These are phyloP conservation scores for Indicator maculatus DNA, from an alignment of 2,113 vertebrate species.

Conservation along the genomic window DNA sequence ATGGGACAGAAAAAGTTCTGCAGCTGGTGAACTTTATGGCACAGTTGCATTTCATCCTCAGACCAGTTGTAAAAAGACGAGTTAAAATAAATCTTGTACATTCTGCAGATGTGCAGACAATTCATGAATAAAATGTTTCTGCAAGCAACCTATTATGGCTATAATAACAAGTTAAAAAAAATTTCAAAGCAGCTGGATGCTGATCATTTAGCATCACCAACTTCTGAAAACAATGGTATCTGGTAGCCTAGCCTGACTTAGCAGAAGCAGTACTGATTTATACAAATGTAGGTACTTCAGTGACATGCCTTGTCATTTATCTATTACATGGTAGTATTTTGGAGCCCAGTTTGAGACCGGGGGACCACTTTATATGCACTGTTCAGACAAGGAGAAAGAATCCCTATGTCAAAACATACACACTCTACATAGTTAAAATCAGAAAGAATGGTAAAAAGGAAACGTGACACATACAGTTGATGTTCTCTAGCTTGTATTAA, in stretches of 20 bases:
- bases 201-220: not conserved
- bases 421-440: not conserved
- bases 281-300: not conserved
- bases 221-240: not conserved
- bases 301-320: not conserved
- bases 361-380: not conserved
- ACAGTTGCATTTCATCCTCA: constrained; percentile 8
- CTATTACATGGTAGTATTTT: not conserved
- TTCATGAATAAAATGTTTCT: constrained; percentile 17
- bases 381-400: not conserved
- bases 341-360: not conserved
- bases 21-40: constrained; percentile 11
- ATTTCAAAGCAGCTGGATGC: not conserved
- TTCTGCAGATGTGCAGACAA: constrained; percentile 17
- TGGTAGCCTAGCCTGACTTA: not conserved
- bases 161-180: not conserved
- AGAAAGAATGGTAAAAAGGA: not conserved
- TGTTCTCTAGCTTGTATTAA: not conserved
- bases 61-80: constrained; percentile 25
- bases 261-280: not conserved
- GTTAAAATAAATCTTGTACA: not conserved
- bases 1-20: not conserved
- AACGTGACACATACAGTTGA: not conserved
- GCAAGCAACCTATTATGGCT: not conserved
- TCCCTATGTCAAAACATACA: not conserved